These are phyloP conservation scores for Phasianus colchicus DNA, from an alignment of 2,113 vertebrate genomes.

Conservation along the genomic window DNA sequence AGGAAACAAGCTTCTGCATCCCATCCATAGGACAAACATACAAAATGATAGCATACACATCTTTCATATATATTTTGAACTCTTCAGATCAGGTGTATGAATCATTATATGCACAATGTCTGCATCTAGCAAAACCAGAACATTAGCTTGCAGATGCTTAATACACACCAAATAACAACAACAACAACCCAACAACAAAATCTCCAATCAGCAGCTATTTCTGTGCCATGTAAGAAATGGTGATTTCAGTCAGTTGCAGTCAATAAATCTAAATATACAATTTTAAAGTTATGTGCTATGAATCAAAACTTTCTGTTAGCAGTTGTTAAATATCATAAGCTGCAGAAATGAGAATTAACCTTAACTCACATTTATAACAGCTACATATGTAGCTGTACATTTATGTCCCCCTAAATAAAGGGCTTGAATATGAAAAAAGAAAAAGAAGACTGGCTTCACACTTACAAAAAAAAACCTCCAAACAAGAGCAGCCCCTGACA, in stretches of 20 bases:
- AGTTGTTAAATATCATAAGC: neutral
- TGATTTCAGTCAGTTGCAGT: neutral
- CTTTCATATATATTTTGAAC: neutral
- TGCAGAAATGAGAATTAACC: neutral
- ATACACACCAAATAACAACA: neutral
- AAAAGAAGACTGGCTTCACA: neutral
- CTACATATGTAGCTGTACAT: neutral
- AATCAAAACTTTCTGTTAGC: neutral
- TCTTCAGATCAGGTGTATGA: neutral
- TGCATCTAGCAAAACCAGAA: neutral
- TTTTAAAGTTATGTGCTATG: neutral
- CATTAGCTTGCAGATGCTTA: neutral
- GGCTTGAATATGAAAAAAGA: neutral
- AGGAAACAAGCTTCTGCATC: neutral
- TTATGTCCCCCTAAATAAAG: neutral
- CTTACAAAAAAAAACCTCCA: neutral
- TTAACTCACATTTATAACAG: neutral
- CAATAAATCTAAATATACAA: neutral
- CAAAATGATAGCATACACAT: neutral
- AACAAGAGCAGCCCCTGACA: neutral
- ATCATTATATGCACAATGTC: no score
- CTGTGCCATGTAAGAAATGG: accelerated
- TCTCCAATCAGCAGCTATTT: neutral
- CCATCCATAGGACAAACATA: neutral
- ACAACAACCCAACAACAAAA: neutral